Conservation (phyloP, 2,888 invertebrate species). For the Drosophila stalkeri region DNA sequence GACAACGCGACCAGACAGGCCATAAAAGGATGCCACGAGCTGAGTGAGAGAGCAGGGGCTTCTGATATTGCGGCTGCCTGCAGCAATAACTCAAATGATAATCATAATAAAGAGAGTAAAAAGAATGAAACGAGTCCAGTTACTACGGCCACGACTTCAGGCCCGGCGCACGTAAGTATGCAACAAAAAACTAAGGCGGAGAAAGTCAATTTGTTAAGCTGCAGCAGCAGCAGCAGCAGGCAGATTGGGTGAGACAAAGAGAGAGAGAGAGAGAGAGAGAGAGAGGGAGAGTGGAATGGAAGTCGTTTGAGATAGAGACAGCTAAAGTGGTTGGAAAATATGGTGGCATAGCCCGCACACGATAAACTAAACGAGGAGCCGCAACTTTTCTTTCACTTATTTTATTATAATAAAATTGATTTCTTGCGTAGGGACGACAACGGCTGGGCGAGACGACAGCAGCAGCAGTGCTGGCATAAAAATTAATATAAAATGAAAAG, state of each 20-base stretch:
- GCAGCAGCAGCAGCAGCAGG: constrained; percentile 51
- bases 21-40: constrained; percentile 39
- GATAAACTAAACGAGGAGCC: constrained; percentile 61
- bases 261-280: not conserved
- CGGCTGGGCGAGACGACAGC: constrained; percentile 31
- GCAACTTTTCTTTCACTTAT: constrained; percentile 71
- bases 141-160: constrained; percentile 24
- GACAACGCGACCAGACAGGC: constrained; percentile 70
- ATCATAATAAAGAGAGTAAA: constrained; percentile 70
- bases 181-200: constrained; percentile 69
- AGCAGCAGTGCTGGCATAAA: constrained; percentile 62
- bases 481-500: constrained; percentile 80
- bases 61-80: constrained; percentile 66
- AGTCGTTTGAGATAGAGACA: constrained; percentile 10
- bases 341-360: constrained; percentile 52
- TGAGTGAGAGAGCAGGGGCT: not conserved
- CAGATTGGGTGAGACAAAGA: constrained; percentile 12
- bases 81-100: constrained; percentile 79
- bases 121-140: constrained; percentile 39
- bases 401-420: constrained; percentile 80
- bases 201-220: constrained; percentile 80
- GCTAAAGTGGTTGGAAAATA: constrained; percentile 64
- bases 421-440: constrained; percentile 42
- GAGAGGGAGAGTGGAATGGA: not conserved
- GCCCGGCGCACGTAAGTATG: constrained; percentile 57